Percentiles rank a stretch among this genome's conserved stretches.
phyloP scores from a whole-genome alignment of 2,113 vertebrate genomes.

The Grammatotria lemairii region DNA sequence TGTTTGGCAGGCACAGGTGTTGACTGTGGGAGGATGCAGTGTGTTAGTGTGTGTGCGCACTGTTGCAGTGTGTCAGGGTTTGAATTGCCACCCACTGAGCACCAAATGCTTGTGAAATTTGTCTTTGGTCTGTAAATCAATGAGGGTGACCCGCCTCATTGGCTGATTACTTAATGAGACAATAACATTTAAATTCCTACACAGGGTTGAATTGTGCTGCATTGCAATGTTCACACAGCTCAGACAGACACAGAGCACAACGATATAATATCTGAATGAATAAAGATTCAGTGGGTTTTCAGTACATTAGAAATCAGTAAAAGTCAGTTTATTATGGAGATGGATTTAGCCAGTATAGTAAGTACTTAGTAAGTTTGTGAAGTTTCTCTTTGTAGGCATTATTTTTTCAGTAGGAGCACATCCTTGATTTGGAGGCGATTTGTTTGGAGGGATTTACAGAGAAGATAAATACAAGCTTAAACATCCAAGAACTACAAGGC shows the following conservation, averaged over 20 bases:
- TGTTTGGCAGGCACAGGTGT: slow-evolving; percentile 54
- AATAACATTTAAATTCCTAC: not conserved
- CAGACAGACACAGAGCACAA: not conserved
- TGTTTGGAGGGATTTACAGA: not conserved
- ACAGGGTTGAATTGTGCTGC: not conserved
- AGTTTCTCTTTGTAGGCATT: not conserved
- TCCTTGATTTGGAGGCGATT: not conserved
- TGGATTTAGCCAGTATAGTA: not conserved
- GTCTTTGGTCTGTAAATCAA: slow-evolving; percentile 16
- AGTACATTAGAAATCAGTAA: not conserved
- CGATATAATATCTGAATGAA: not conserved
- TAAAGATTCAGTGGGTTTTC: not conserved
- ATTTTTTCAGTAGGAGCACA: not conserved
- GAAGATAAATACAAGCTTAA: not conserved
- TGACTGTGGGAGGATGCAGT: slow-evolving; percentile 50
- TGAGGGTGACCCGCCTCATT: not conserved
- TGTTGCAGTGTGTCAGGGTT: slow-evolving; percentile 6
- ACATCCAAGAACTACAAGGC: not conserved
- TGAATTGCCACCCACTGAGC: slow-evolving; percentile 26
- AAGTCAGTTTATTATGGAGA: fast-evolving
- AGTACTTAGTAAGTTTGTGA: not conserved
- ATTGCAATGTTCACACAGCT: not conserved
- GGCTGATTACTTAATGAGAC: slow-evolving; percentile 22
- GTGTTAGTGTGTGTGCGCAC: slow-evolving; percentile 1
- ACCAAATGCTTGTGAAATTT: slow-evolving; percentile 36